A percentile compares a stretch with the other conserved stretches of the same genome.
Evolutionary conservation across 2,113 vertebrate genomes (phyloP).

Genomic region (Esox niger): DNA sequence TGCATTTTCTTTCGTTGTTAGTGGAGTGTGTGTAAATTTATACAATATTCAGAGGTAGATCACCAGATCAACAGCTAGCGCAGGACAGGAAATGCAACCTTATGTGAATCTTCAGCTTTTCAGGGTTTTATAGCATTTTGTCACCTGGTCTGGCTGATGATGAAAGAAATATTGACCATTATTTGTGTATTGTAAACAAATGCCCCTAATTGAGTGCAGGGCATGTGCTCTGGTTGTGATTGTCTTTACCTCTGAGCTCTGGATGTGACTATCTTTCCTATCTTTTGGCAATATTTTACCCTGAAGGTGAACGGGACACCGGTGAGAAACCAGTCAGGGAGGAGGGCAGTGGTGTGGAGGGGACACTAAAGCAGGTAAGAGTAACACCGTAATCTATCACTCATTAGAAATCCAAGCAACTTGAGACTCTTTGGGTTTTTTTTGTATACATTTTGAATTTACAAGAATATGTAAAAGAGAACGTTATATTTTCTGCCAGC

Average conservation of each 20-base stretch:
- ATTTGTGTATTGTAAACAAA: neutral
- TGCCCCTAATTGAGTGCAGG: neutral
- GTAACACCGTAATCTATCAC: constrained; percentile 11
- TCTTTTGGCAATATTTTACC: constrained; percentile 27
- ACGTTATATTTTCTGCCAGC: neutral
- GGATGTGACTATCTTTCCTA: neutral
- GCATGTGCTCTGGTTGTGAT: neutral
- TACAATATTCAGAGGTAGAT: constrained; percentile 21
- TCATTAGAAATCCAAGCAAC: neutral
- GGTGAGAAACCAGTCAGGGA: constrained; percentile 34
- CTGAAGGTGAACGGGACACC: constrained; percentile 47
- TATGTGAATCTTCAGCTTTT: neutral
- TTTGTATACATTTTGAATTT: neutral
- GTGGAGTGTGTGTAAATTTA: constrained; percentile 2
- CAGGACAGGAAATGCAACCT: neutral
- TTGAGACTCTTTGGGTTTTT: neutral
- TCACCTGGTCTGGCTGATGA: neutral
- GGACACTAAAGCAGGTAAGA: constrained; percentile 31
- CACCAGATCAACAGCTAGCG: neutral
- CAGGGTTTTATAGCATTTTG: neutral
- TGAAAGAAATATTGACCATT: neutral
- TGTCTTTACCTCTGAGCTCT: no score
- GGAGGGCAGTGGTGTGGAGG: constrained; percentile 26
- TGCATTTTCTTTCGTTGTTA: constrained; percentile 34
- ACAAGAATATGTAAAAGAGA: neutral